Percentiles rank a stretch among this genome's conserved stretches.
Evolutionary conservation across 2,797 vertebrate genomes (phyloP).

Genomic region (Esox masquinongy): DNA sequence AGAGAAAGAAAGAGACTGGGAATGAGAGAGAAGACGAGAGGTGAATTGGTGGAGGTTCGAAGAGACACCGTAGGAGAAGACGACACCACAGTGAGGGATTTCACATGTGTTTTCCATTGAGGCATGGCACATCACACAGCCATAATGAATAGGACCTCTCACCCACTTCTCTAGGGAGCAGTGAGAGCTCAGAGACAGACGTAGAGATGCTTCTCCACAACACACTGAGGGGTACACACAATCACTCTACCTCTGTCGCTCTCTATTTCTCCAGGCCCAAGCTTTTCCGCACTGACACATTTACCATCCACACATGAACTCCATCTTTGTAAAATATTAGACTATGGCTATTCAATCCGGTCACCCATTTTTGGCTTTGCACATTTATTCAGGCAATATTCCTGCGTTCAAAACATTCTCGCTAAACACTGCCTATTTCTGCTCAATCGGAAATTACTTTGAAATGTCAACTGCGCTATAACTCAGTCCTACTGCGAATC

Average conservation of each 20-base stretch:
- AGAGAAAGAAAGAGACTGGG: neutral
- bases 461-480: no score
- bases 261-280: slow-evolving; percentile 1
- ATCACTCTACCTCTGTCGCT: neutral
- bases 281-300: neutral
- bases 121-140: slow-evolving; percentile 19
- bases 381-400: no score
- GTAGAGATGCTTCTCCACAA: neutral
- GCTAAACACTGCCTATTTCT: neutral
- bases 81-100: neutral
- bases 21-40: no score
- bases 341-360: neutral
- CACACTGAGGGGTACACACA: neutral
- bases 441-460: no score
- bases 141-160: slow-evolving; percentile 29
- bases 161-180: slow-evolving; percentile 7
- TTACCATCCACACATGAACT: slow-evolving; percentile 1
- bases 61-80: neutral
- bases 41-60: neutral
- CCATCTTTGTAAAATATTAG: neutral
- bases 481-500: no score
- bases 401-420: no score
- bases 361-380: no score
- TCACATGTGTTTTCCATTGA: slow-evolving; percentile 31
- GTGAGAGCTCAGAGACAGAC: neutral